These are phyloP conservation scores for Xiphias gladius DNA, from an alignment of 2,113 vertebrate species.

Conservation along the genomic window DNA sequence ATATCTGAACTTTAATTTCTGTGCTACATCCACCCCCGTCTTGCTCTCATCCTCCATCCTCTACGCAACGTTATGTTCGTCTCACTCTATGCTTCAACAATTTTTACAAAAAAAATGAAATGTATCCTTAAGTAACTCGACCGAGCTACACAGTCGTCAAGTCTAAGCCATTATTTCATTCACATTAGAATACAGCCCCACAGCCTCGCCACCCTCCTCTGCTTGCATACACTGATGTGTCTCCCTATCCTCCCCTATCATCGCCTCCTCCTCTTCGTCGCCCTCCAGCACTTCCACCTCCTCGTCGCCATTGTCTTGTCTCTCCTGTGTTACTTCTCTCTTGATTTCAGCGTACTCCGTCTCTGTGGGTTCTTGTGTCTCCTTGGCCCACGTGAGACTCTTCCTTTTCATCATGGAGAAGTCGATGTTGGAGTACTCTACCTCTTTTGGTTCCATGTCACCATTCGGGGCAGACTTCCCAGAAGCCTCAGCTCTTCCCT, in stretches of 20 bases:
- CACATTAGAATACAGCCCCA: conserved; percentile 39
- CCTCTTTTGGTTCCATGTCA: conserved; percentile 28
- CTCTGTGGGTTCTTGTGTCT: neutral
- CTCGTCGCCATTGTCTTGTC: neutral
- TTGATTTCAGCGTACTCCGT: conserved; percentile 81
- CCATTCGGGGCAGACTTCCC: neutral
- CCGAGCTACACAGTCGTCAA: neutral
- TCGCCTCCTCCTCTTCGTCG: neutral
- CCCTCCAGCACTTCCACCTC: conserved; percentile 2
- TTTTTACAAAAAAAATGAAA: no score
- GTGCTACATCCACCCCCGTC: neutral
- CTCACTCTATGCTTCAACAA: neutral
- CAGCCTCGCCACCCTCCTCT: conserved; percentile 20
- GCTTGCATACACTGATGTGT: neutral
- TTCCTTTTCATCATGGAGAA: conserved; percentile 53
- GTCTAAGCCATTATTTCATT: conserved; percentile 19
- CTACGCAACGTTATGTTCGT: neutral
- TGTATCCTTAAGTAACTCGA: neutral
- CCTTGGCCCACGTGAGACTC: neutral
- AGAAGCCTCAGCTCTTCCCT: neutral
- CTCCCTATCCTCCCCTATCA: neutral
- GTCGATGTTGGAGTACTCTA: conserved; percentile 72
- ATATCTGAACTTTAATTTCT: neutral
- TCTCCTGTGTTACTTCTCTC: neutral
- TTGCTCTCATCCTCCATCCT: neutral